These are phyloP conservation scores for Vombatus ursinus DNA, from an alignment of 2,113 vertebrate species.

Conservation along the genomic window DNA sequence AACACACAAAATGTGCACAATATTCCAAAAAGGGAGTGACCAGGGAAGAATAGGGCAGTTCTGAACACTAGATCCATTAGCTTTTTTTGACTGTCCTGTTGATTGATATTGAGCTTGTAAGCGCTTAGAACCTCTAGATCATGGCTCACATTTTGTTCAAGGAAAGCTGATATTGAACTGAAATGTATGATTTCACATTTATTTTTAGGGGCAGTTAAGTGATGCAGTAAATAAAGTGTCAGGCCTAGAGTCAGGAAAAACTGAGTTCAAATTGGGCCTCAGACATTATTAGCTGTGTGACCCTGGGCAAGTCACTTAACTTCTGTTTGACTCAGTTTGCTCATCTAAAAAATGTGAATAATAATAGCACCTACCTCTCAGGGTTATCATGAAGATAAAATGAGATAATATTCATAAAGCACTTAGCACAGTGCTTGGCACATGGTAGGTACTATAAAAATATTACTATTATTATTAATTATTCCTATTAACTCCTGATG, in stretches of 20 bases:
- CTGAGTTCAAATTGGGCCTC: background rate
- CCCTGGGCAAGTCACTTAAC: background rate
- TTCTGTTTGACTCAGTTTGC: background rate
- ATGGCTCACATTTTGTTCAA: background rate
- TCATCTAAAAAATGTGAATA: background rate
- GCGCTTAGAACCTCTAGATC: background rate
- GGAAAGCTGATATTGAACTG: background rate
- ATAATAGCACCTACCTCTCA: background rate
- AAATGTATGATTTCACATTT: background rate
- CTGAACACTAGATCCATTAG: background rate
- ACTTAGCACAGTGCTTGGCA: background rate
- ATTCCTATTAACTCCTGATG: background rate
- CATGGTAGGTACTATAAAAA: background rate
- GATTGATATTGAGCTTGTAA: background rate
- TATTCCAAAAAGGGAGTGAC: background rate
- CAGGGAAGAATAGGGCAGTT: background rate
- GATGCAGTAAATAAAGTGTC: background rate
- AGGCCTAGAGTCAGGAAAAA: background rate
- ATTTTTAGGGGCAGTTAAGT: background rate
- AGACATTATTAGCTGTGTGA: background rate
- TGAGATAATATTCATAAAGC: background rate
- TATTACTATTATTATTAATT: background rate
- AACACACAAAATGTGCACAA: background rate
- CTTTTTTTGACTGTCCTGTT: background rate
- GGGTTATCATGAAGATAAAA: background rate